Base-by-base conservation (phyloP, 2,797 vertebrate genomes). In the Melanogrammus aeglefinus region DNA sequence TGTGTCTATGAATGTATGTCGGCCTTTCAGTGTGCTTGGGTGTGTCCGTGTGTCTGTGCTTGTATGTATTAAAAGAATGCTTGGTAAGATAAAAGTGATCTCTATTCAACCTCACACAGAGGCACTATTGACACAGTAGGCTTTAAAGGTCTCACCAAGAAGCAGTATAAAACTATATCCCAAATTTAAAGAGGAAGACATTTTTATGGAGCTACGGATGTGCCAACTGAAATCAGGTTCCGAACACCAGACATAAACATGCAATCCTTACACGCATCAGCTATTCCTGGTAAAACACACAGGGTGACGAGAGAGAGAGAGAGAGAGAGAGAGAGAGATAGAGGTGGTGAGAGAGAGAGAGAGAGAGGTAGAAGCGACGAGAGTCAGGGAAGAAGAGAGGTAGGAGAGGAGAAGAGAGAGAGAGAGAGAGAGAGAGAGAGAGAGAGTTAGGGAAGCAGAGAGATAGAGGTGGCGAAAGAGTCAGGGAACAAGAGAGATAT, bases 291-390 rank as follows among this genome's bases (percentile, higher is more conserved):
- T 57, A 6, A 57, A 21, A 57, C 18, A 57, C 51, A 57, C 51
- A 57, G 10, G 12, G 13, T 21, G 13, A 57, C 18, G 18, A 6
- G 14, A 57, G 51, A 16, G 51, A 57, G 18, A 13, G 57, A 24
- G 21, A 41, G 39, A 9, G 39, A 41, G n/a, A 10, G 39, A 41
- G n/a, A 74, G 72, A 41, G 63, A 76, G 36, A 16, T 24, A 72
- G 70, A 77, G 21, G 12, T 24, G 72, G 76, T 47, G 41, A 75
- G 47, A 57, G n/a, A n/a, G 47, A 57, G 47, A 57, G 16, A 57
- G 16, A 57, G 16, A 21, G 47, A n/a, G n/a, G n/a, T n/a, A n/a
- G n/a, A n/a, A n/a, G n/a, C n/a, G n/a, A n/a, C n/a, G n/a, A n/a
- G 31, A 31, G 31, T 31, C 47, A 51, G 10, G 14, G 7, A 51